These are phyloP conservation scores for Hydrotaea diabolus DNA, from an alignment of 2,888 invertebrate genomes.

Conservation along the genomic window DNA sequence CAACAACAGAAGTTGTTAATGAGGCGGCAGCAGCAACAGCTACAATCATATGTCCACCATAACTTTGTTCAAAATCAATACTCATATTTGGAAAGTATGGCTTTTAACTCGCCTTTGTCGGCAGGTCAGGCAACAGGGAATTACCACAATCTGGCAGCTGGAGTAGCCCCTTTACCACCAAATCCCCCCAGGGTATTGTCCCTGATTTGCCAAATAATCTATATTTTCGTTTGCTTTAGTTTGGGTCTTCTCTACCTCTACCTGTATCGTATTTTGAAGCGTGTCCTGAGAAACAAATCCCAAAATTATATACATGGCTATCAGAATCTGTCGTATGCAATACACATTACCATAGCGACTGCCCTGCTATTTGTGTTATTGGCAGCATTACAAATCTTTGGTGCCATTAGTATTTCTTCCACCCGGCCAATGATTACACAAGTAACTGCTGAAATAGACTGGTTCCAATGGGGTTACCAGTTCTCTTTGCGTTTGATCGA, in stretches of 20 bases:
- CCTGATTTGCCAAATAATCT: conserved; percentile 91
- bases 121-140: conserved; percentile 57
- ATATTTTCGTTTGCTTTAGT: conserved; percentile 91
- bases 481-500: conserved; percentile 92
- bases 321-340: conserved; percentile 91
- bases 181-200: conserved; percentile 84
- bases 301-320: conserved; percentile 90
- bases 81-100: conserved; percentile 64
- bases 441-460: conserved; percentile 84
- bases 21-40: conserved; percentile 73
- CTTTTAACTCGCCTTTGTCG: conserved; percentile 61
- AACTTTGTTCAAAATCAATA: conserved; percentile 65
- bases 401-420: conserved; percentile 85
- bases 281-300: conserved; percentile 87
- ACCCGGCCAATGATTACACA: conserved; percentile 60
- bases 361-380: conserved; percentile 91
- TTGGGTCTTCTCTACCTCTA: conserved; percentile 93
- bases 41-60: conserved; percentile 64
- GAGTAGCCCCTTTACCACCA: conserved; percentile 72
- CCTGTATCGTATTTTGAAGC: conserved; percentile 89
- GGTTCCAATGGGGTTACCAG: conserved; percentile 96
- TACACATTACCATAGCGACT: conserved; percentile 93
- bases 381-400: conserved; percentile 92
- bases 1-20: conserved; percentile 73
- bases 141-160: conserved; percentile 68